Base-by-base conservation (phyloP, 2,113 vertebrate species). In the Seriola quinqueradiata region DNA sequence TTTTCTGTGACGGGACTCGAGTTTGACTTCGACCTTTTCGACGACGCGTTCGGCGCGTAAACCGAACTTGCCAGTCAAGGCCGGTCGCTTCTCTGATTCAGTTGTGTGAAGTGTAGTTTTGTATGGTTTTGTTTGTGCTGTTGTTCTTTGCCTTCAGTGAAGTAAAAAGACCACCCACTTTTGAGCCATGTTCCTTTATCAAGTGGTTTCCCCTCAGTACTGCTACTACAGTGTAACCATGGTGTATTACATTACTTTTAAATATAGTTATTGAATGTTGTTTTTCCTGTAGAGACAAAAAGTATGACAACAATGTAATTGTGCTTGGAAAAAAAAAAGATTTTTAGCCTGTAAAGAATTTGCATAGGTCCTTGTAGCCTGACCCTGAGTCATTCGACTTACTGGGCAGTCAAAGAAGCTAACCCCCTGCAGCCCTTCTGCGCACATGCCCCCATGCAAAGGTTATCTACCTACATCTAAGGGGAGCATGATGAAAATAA, bases 121-220 rank as follows among this genome's bases (percentile, higher is more conserved):
- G 89, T 90, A 89, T 84, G 90, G 90, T 87, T 92, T 89, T 90
- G 81, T 92, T 94, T 92, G 89, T 92, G 90, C 90, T 84, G 82
- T 92, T 90, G 90, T 92, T 87, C 82, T 92, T 95, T 95, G 92
- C 92, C 93, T 95, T 94, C 93, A 93, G 92, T 95, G 93, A 95
- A 94, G 93, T 93, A 93, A 92, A 93, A 92, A 92, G 89, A 93
- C 84, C 61, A 87, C 90, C 92, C 93, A 90, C 83, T 92, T 92
- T 92, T 94, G 94, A 96, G 95, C 95, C 94, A 94, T 94, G 91
- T 95, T 94, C 88, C 85, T 93, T 90, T 90, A 90, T 88, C 87
- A 88, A 94, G 87, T 89, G 91, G 84, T 89, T 90, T 91, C 87
- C 92, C 90, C 81, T 88, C 87, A 89, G 82, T 89, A 87, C 85